Base-by-base conservation (phyloP, 2,113 vertebrate species). In the Oncorhynchus mykiss region DNA sequence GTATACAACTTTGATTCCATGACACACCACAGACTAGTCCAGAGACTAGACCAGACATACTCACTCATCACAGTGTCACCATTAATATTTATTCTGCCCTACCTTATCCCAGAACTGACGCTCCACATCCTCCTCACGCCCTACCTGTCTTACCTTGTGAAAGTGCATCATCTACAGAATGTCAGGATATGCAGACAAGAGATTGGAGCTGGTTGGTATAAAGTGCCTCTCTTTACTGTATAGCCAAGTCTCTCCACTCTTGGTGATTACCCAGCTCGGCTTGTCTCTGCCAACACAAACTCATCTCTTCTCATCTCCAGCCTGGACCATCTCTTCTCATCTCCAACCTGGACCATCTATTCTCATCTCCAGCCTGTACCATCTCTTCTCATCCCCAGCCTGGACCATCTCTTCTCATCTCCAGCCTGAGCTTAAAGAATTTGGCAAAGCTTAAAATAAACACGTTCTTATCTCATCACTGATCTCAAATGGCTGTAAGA, bases 401-500 rank as follows among this genome's bases (percentile, higher is more conserved):
- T 31, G 31, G 31, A 7, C 34, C 34, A 34, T 54, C 51, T 18
- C 51, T 18, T 18, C 20, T 60, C 20, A 18, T 60, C 20, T n/a
- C 25, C 65, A 51, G 12, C 25, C 64, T 72, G 67, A 64, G 59
- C 80, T 48, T 67, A 20, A 25, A 54, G 29, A 66, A 45, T 76
- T 67, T 11, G 1, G 7, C 5, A 31, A 11, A 3, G 49, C 72
- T 54, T 77, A 51, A 22, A 72, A 79, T 71, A 57, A 73, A 74
- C n/a, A 48, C 69, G 59, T 48, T 48, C 69, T 76, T 51, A 75
- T 51, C 64, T 20, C 22, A 60, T 70, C 4, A 16, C 72, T 83
- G 81, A 87, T 86, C 85, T 76, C 13, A 25, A 20, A 12, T 73
- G 82, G 22, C 68, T 13, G 68, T 24, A 18, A 81, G 82, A 78